Evolutionary conservation across 2,797 vertebrate species (phyloP).

Genomic region (Enteromius fasciolatus): DNA sequence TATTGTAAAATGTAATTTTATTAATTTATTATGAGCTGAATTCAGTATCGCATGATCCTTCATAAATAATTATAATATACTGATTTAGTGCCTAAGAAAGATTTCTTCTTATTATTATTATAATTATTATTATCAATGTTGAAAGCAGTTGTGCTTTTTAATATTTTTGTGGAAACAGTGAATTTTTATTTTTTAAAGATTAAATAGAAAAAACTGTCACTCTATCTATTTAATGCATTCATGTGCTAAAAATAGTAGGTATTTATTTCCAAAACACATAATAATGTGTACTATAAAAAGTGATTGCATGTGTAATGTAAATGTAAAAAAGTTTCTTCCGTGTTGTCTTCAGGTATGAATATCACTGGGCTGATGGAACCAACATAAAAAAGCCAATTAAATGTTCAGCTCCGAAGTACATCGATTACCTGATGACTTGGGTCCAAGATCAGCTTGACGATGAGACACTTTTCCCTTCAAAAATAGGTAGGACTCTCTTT

Average conservation of each 20-base stretch:
- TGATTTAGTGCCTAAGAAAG: background rate
- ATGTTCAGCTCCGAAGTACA: slow-evolving; percentile 98
- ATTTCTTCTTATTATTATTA: background rate
- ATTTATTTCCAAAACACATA: background rate
- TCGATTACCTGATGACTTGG: slow-evolving; percentile 99
- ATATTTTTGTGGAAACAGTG: background rate
- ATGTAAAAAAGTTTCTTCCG: background rate
- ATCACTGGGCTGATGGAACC: slow-evolving; percentile 98
- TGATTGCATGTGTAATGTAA: background rate
- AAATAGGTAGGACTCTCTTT: slow-evolving; percentile 85
- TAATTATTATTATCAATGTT: background rate
- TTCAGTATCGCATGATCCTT: background rate
- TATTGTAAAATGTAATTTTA: background rate
- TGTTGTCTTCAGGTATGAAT: slow-evolving; percentile 86
- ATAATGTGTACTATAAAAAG: background rate
- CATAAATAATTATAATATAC: background rate
- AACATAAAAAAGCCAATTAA: slow-evolving; percentile 99
- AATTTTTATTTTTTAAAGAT: too few relatives aligned
- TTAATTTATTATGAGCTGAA: background rate
- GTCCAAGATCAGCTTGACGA: slow-evolving; percentile 98
- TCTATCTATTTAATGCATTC: background rate
- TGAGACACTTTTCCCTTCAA: slow-evolving; percentile 96
- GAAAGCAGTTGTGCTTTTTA: background rate
- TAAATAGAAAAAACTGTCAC: background rate
- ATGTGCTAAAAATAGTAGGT: background rate